Evolutionary conservation across 2,113 vertebrate species (phyloP).

Genomic region (Indicator indicator): DNA sequence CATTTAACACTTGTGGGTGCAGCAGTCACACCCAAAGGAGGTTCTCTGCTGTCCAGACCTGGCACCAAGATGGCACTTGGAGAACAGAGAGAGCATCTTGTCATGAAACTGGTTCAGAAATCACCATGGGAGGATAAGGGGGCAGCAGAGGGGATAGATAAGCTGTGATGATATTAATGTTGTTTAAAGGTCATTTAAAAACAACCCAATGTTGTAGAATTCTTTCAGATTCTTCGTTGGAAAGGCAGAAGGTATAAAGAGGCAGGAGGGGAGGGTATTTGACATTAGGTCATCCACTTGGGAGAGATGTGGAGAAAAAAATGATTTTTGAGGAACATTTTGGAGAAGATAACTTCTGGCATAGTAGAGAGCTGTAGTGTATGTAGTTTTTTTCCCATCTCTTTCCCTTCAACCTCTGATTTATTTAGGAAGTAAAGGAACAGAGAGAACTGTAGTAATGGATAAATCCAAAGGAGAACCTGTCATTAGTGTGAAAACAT

Average conservation of each 20-base stretch:
- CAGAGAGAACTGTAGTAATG: slow-evolving; percentile 95
- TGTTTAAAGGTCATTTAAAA: neutral
- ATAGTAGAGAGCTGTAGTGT: neutral
- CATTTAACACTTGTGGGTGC: accelerated
- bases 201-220: neutral
- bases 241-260: neutral
- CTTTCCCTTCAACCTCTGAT: neutral
- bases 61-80: too few relatives aligned
- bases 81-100: neutral
- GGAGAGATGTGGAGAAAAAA: neutral
- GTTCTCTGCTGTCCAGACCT: too few relatives aligned
- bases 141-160: neutral
- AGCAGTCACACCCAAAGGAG: neutral
- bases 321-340: neutral
- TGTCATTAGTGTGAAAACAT: slow-evolving; percentile 95
- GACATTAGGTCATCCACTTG: neutral
- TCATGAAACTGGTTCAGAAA: neutral
- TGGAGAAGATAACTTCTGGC: neutral
- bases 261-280: neutral
- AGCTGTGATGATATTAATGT: neutral
- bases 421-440: slow-evolving; percentile 79
- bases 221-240: neutral
- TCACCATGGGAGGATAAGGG: neutral
- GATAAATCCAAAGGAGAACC: slow-evolving; percentile 98
- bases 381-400: neutral